phyloP scores from a whole-genome alignment of 92 coral and sea anemone genomes.

The Palythoa grandiflora region DNA sequence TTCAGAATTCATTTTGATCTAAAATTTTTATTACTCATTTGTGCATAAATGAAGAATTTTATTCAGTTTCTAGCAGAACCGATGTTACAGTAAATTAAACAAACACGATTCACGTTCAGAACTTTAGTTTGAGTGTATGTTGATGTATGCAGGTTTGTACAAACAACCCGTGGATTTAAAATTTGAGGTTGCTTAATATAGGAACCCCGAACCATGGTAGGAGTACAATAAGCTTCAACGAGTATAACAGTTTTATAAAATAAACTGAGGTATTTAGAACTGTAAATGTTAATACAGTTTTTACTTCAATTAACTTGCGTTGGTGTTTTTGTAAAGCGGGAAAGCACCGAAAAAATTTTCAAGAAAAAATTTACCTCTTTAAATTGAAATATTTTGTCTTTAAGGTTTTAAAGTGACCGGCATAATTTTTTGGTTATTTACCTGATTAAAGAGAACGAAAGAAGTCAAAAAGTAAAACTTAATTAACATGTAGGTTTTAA shows the following conservation, averaged over 20 bases:
- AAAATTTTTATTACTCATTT: conserved; percentile 6
- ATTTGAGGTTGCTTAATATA: not conserved
- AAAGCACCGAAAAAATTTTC: not conserved
- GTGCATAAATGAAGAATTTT: not conserved
- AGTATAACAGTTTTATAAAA: conserved; percentile 1
- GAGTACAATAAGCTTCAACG: not conserved
- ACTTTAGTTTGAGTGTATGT: not conserved
- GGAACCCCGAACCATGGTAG: not conserved
- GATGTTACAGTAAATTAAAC: conserved; percentile 5
- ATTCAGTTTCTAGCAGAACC: not conserved
- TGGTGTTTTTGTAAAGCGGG: not conserved
- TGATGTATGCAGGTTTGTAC: not conserved
- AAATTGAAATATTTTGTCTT: not conserved
- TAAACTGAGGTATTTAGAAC: conserved; percentile 2
- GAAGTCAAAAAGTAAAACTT: not conserved
- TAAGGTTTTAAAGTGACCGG: not conserved
- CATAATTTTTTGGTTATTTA: too few species aligned
- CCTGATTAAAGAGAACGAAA: not conserved
- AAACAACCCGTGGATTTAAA: not conserved
- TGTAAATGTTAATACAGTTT: conserved; percentile 10
- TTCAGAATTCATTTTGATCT: conserved; percentile 17
- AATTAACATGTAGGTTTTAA: conserved; percentile 15
- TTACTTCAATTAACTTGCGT: not conserved
- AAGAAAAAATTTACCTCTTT: not conserved
- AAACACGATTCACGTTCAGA: not conserved